These are phyloP conservation scores for Tonatia bakeri DNA, from an alignment of 2,113 vertebrate species.

Conservation along the genomic window DNA sequence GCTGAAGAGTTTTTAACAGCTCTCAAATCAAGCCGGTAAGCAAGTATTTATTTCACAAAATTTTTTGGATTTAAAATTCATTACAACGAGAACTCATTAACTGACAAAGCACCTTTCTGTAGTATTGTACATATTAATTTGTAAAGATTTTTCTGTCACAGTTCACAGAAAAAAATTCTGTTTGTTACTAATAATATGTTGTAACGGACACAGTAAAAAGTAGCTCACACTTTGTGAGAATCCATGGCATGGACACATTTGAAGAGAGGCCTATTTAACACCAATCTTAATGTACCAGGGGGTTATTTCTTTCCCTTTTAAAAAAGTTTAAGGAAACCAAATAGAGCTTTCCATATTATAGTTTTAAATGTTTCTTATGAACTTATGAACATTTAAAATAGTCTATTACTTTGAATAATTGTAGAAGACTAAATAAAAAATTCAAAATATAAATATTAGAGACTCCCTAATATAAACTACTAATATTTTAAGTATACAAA, in stretches of 20 bases:
- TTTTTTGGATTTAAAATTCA: neutral
- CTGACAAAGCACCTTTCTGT: neutral
- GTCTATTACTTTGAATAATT: slow-evolving; percentile 7
- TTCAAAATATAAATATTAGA: neutral
- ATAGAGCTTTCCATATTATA: neutral
- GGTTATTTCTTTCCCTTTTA: neutral
- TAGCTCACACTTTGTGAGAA: neutral
- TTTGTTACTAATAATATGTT: neutral
- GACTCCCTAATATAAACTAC: neutral
- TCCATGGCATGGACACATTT: neutral
- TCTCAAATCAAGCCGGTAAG: neutral
- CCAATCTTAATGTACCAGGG: neutral
- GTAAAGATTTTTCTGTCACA: neutral
- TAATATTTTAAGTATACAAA: slow-evolving; percentile 13
- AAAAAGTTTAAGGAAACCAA: neutral
- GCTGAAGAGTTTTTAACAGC: neutral
- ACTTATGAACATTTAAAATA: neutral
- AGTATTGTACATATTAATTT: neutral
- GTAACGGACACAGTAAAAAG: neutral
- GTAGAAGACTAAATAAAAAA: neutral
- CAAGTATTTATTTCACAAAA: neutral
- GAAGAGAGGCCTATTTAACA: slow-evolving; percentile 4
- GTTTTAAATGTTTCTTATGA: neutral
- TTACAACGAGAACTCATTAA: neutral
- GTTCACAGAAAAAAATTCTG: neutral